A percentile compares a stretch with the other conserved stretches of the same genome.
Conservation (phyloP, 1,140 invertebrate genomes). For the Orchestia grillus region DNA sequence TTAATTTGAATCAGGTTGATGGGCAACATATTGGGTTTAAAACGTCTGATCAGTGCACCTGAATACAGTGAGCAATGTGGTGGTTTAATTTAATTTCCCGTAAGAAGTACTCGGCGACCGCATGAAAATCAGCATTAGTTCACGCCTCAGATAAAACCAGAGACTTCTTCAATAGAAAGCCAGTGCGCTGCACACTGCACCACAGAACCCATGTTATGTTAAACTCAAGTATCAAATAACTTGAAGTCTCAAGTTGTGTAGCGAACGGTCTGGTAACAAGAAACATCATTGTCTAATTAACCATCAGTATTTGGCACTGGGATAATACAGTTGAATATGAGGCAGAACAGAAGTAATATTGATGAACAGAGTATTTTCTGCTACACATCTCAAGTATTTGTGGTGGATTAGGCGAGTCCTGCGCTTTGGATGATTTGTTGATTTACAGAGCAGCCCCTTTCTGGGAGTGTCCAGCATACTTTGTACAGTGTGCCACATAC, state of each 20-base stretch:
- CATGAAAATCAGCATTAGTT: too few relatives aligned
- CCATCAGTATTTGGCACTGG: neutral
- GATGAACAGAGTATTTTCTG: neutral
- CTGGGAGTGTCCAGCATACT: neutral
- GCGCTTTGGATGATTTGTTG: neutral
- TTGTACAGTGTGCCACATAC: neutral
- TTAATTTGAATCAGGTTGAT: neutral
- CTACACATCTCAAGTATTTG: neutral
- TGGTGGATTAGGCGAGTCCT: too few relatives aligned
- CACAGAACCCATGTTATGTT: too few relatives aligned
- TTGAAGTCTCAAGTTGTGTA: neutral
- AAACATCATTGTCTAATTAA: neutral
- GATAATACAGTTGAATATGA: neutral
- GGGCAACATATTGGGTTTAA: too few relatives aligned
- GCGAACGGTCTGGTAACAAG: too few relatives aligned
- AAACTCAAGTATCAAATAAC: neutral
- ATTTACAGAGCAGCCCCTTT: neutral
- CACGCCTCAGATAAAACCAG: too few relatives aligned
- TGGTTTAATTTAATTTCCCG: too few relatives aligned
- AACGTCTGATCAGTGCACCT: too few relatives aligned
- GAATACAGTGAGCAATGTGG: too few relatives aligned
- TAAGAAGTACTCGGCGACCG: too few relatives aligned
- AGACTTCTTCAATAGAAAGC: too few relatives aligned
- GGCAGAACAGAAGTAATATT: neutral
- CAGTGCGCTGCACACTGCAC: too few relatives aligned